Evolutionary conservation across 2,888 invertebrate species (phyloP), one percentile per base, ranked within the genome.

Genomic region (Trichacis sp.): DNA sequence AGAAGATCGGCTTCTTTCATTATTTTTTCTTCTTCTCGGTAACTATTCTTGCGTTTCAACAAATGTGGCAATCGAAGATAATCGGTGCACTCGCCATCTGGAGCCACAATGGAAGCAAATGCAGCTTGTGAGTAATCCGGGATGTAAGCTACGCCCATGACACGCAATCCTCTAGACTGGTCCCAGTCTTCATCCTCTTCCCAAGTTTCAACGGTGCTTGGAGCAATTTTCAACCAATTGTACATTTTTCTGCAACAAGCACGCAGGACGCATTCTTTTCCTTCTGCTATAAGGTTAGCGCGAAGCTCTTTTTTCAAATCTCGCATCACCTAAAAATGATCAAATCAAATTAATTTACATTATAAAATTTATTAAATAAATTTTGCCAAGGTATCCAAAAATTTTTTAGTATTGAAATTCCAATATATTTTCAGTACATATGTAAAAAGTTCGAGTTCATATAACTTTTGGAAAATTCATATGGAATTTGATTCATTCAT

Each of bases 141-240:
- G 29, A 93, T 92, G 81, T 92, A 98, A 6, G 96, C 93, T 15
- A 99, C 84, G 1, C 95, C 94, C 88, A 98, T 89, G 0, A 96
- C 93, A 36, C 96, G 87, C 2, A 94, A 87, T 20, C 97, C 97
- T 84, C 92, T 92, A 11, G 89, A 88, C 0, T 93, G 91, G 70
- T 95, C 95, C 94, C 95, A 95, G 65, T 96, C 96, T 56, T 97
- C 96, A 55, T 95, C 95, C 54, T 96, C 95, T 65, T 95, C 67
- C 87, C 89, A 78, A 94, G 97, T 29, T 8, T 68, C 64, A 14
- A 45, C 52, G 4, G 15, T 48, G 8, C 30, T 96, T 0, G 97
- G 97, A 0, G 94, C 93, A n/a, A 89, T 88, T 84, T 93, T 95
- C 42, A 98, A 87, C 95, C 96, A 97, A 77, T 95, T 94, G 81